Conservation (phyloP, 2,113 vertebrate genomes). For the Etia nguti region DNA sequence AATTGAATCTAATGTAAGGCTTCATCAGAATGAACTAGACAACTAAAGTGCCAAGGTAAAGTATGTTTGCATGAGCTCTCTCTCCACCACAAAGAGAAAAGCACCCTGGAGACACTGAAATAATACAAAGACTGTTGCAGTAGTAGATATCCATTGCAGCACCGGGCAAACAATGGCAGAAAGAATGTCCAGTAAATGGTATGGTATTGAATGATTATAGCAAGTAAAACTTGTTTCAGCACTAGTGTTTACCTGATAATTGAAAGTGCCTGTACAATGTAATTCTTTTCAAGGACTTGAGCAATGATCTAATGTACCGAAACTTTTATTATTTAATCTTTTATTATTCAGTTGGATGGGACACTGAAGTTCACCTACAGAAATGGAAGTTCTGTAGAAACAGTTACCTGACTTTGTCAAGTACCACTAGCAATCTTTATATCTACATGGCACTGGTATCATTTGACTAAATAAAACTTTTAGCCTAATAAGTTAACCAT, state of each 20-base stretch:
- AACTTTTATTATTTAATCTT: background rate
- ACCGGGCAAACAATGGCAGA: background rate
- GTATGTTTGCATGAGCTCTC: background rate
- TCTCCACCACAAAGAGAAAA: background rate
- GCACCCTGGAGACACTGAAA: background rate
- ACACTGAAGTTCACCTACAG: background rate
- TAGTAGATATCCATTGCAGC: background rate
- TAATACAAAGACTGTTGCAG: background rate
- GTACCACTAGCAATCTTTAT: background rate
- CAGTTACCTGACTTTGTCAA: background rate
- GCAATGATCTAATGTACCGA: background rate
- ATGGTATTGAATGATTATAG: background rate
- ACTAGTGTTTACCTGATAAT: background rate
- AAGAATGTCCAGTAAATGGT: accelerated
- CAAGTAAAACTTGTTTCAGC: background rate
- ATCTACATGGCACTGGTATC: too few species aligned
- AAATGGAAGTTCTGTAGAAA: background rate
- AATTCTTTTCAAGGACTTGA: background rate
- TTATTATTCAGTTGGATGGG: accelerated
- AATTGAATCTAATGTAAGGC: background rate
- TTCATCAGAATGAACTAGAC: background rate
- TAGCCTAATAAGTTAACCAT: background rate
- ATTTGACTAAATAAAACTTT: background rate
- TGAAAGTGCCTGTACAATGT: background rate
- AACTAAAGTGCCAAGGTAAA: background rate